These are phyloP conservation scores for Saxidomus purpurata DNA, from an alignment of 1,140 invertebrate species.

Conservation along the genomic window DNA sequence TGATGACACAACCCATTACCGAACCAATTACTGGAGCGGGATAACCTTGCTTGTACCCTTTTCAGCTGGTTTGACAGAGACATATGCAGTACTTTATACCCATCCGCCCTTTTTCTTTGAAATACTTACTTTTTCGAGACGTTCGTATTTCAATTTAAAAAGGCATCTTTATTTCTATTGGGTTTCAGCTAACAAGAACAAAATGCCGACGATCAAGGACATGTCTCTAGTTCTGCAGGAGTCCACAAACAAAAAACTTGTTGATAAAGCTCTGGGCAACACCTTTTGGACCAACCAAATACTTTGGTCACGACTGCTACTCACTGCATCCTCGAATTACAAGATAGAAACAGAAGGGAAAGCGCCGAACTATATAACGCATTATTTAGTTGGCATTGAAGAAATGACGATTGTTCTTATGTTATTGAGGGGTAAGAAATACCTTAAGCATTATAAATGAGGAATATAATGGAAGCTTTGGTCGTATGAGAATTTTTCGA, in stretches of 20 bases:
- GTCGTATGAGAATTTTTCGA: too few species aligned
- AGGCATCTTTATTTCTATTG: constrained; percentile 2
- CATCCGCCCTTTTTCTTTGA: too few species aligned
- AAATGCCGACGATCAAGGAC: not conserved
- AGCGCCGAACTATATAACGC: not conserved
- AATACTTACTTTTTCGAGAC: too few species aligned
- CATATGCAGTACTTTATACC: too few species aligned
- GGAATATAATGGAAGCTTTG: too few species aligned
- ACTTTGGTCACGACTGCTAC: not conserved
- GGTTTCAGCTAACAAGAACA: not conserved
- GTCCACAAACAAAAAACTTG: not conserved
- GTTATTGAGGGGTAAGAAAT: not conserved
- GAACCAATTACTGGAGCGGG: too few species aligned
- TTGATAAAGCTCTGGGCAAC: not conserved
- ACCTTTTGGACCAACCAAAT: not conserved
- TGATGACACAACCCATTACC: too few species aligned
- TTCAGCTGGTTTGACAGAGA: too few species aligned
- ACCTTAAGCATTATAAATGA: too few species aligned
- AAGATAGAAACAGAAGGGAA: not conserved
- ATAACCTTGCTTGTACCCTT: too few species aligned
- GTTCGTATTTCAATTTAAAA: too few species aligned
- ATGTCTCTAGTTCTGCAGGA: not conserved
- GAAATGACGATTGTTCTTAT: not conserved
- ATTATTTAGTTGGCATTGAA: not conserved
- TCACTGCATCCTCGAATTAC: not conserved